Evolutionary conservation across 2,797 vertebrate genomes (phyloP).

Genomic region (Poecile montanus): DNA sequence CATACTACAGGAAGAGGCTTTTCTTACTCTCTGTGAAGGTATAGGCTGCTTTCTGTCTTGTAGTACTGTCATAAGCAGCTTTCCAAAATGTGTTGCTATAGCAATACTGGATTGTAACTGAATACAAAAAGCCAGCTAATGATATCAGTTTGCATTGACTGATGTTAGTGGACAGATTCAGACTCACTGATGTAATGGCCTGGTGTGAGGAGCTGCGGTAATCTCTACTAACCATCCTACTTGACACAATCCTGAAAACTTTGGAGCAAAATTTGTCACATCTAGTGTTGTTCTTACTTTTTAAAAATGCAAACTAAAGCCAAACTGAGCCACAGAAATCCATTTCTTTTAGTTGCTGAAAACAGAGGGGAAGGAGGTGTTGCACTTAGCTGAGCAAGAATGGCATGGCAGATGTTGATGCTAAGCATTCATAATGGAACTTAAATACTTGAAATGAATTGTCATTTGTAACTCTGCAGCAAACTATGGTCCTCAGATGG

Average conservation of each 20-base stretch:
- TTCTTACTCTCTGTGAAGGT: neutral
- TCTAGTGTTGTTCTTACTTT: neutral
- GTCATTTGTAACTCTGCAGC: constrained; percentile 65
- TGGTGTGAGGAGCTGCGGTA: neutral
- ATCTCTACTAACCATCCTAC: neutral
- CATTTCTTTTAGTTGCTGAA: neutral
- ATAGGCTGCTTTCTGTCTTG: neutral
- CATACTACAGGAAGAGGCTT: neutral
- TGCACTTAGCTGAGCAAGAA: neutral
- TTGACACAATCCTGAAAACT: neutral
- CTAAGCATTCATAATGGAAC: neutral
- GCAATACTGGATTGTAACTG: neutral
- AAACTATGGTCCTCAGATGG: constrained; percentile 85
- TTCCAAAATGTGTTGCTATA: neutral
- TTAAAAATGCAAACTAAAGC: neutral
- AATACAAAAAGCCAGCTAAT: neutral
- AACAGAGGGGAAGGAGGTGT: neutral
- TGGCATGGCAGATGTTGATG: neutral
- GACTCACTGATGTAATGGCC: neutral
- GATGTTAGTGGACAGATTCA: neutral
- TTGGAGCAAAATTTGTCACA: neutral
- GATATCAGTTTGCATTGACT: neutral
- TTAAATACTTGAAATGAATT: neutral
- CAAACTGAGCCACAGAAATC: neutral
- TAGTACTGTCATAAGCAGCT: neutral